These are phyloP conservation scores for Rhamnusium bicolor DNA, from an alignment of 2,888 invertebrate species.

Conservation along the genomic window DNA sequence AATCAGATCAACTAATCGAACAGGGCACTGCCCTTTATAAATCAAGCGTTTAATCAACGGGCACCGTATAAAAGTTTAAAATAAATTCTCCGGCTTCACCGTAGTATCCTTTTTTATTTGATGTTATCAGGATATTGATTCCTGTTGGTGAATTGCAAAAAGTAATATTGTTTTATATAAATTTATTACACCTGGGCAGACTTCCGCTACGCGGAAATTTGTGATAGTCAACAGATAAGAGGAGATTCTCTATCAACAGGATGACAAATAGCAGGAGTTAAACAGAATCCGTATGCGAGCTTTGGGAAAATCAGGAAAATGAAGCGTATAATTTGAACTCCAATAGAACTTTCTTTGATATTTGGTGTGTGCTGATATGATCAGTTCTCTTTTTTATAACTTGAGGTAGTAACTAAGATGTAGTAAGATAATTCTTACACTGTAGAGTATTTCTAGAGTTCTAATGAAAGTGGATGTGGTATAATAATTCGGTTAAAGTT, in stretches of 20 bases:
- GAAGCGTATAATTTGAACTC: conserved; percentile 7
- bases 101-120: not conserved
- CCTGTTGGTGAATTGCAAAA: not conserved
- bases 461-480: not conserved
- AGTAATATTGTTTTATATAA: conserved; percentile 23
- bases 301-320: conserved; percentile 1
- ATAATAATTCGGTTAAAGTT: not conserved
- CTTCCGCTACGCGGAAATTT: not conserved
- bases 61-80: conserved; percentile 20
- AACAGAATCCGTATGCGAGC: not conserved
- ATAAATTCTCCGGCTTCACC: conserved; percentile 5
- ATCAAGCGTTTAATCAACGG: conserved; percentile 31
- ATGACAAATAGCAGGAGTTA: not conserved
- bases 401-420: not conserved
- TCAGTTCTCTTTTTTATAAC: not conserved
- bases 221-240: conserved; percentile 20
- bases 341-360: not conserved
- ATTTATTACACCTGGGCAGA: conserved; percentile 19
- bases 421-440: not conserved
- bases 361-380: not conserved
- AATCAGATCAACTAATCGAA: conserved; percentile 31
- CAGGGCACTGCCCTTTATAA: conserved; percentile 32
- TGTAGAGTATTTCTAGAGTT: not conserved
- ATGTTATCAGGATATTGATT: conserved; percentile 19
- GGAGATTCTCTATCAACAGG: conserved; percentile 12